phyloP scores from a whole-genome alignment of 2,888 invertebrate genomes.

The Lissonota sp. region DNA sequence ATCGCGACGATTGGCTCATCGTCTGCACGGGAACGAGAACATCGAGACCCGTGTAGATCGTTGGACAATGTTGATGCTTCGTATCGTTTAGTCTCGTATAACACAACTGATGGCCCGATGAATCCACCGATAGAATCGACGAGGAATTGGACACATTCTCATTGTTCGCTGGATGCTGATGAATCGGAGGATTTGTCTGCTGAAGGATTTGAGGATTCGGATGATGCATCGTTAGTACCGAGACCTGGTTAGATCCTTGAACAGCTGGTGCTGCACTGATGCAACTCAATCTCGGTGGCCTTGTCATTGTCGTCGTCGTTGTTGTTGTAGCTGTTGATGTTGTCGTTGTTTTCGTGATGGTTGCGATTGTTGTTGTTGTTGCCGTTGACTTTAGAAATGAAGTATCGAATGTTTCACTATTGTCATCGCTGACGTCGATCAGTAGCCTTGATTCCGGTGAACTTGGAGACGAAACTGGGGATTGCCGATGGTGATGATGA shows the following conservation, averaged over 20 bases:
- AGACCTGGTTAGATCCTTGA: slow-evolving; percentile 42
- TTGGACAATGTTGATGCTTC: slow-evolving; percentile 16
- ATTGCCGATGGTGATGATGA: slow-evolving; percentile 37
- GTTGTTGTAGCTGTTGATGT: slow-evolving; percentile 36
- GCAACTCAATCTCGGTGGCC: slow-evolving; percentile 48
- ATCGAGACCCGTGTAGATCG: slow-evolving; percentile 27
- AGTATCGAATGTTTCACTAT: neutral
- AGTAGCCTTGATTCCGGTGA: slow-evolving; percentile 10
- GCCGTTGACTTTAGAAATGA: neutral
- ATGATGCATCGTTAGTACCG: slow-evolving; percentile 46
- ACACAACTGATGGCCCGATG: slow-evolving; percentile 21
- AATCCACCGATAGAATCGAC: slow-evolving; percentile 11
- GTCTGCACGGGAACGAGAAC: slow-evolving; percentile 48
- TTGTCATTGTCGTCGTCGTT: slow-evolving; percentile 62
- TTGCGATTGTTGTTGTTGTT: neutral
- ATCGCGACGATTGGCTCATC: slow-evolving; percentile 42
- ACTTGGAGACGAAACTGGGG: slow-evolving; percentile 1
- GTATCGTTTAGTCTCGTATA: slow-evolving; percentile 44
- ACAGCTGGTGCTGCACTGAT: slow-evolving; percentile 20
- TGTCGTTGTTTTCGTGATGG: slow-evolving; percentile 24
- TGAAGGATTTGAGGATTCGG: slow-evolving; percentile 18
- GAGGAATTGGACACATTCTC: neutral
- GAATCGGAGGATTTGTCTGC: neutral
- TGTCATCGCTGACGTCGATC: slow-evolving; percentile 21
- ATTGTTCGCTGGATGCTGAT: neutral